phyloP scores from a whole-genome alignment of 2,113 vertebrate genomes.

The Salminus brasiliensis region DNA sequence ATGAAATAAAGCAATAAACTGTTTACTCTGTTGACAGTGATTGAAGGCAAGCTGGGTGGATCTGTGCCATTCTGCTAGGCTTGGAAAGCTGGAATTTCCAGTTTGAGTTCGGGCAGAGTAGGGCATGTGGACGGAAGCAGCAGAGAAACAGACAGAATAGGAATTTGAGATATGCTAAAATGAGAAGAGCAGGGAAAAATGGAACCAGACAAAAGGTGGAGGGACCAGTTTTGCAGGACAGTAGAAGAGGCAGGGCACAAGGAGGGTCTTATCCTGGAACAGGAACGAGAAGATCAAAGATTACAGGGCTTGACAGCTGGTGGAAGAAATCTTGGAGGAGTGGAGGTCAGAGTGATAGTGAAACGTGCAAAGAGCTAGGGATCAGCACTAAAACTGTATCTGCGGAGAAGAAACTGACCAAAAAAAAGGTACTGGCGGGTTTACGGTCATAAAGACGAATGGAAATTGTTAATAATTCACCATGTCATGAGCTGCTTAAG shows the following conservation, averaged over 20 bases:
- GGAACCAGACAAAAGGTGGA: constrained; percentile 18
- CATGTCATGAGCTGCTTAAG: not conserved
- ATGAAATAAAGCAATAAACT: not conserved
- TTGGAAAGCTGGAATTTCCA: constrained; percentile 54
- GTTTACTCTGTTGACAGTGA: not conserved
- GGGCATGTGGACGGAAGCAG: not conserved
- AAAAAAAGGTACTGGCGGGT: constrained; percentile 8
- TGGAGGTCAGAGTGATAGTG: constrained; percentile 32
- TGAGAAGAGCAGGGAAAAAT: constrained; percentile 9
- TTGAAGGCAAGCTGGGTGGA: not conserved
- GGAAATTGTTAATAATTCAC: constrained; percentile 11
- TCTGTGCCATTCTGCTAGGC: not conserved
- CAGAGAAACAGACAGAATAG: not conserved
- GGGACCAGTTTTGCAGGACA: constrained; percentile 40
- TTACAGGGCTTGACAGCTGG: not conserved
- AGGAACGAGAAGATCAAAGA: not conserved
- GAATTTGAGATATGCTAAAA: constrained; percentile 46
- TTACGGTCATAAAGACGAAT: not conserved
- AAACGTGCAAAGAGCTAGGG: not conserved
- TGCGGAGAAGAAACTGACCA: constrained; percentile 25
- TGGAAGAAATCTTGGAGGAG: constrained; percentile 41
- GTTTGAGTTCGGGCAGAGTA: constrained; percentile 48
- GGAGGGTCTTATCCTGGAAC: not conserved
- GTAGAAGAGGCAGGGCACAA: not conserved
- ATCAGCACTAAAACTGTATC: not conserved